Evolutionary conservation across 2,797 vertebrate species (phyloP).

Genomic region (Tokudaia muenninki): DNA sequence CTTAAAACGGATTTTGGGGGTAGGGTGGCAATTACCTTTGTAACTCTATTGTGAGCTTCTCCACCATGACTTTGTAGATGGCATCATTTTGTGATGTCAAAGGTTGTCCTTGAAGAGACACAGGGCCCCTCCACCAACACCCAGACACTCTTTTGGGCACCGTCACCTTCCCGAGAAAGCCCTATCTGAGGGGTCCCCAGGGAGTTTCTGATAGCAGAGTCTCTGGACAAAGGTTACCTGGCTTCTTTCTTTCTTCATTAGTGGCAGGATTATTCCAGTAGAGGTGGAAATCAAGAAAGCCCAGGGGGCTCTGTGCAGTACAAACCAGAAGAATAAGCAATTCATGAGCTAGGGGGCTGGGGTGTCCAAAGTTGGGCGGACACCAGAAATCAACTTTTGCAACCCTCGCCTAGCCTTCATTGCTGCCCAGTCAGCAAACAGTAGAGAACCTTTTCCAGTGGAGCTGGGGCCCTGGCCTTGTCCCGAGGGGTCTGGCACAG

Average conservation of each 20-base stretch:
- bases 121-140: background rate
- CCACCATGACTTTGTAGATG: background rate
- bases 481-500: background rate
- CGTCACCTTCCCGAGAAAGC: conserved; percentile 10
- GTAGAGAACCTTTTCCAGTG: background rate
- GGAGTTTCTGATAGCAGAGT: background rate
- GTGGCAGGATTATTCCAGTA: background rate
- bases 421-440: background rate
- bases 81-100: background rate
- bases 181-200: background rate
- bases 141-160: conserved; percentile 50
- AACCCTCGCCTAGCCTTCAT: rapidly evolving
- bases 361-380: background rate
- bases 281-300: conserved; percentile 72
- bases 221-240: conserved; percentile 47
- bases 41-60: background rate
- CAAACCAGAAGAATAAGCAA: background rate
- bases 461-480: background rate
- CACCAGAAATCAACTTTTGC: background rate
- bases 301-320: conserved; percentile 38
- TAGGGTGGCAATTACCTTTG: background rate
- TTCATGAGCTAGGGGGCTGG: background rate
- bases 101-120: background rate
- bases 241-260: conserved; percentile 25
- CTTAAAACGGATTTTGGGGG: background rate